Base-by-base conservation (phyloP, 2,888 invertebrate species). In the Apotomis capreana region DNA sequence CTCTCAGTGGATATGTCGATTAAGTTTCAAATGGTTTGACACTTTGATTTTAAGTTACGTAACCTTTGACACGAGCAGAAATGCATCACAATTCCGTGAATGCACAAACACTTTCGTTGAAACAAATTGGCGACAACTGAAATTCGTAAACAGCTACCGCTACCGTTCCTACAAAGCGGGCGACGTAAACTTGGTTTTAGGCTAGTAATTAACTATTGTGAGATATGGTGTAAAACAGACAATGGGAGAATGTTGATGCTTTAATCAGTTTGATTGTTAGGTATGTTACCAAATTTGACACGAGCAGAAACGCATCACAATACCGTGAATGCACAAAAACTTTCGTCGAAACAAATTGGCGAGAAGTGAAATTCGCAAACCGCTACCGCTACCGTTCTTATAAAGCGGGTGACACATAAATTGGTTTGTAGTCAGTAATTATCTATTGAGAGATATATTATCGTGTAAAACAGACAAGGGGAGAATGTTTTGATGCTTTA, bases 171-270 rank as follows among this genome's bases (percentile, higher is more conserved):
- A 49, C 64, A 49, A 15, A 37, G 59, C 51, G 52, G 5, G 70
- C 68, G 60, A 69, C 78, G 76, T 73, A 76, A 81, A 80, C 81
- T 83, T 80, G 80, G 83, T 80, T 79, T 9, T 46, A 46, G 46
- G 9, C 2, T 2, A 46, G 6, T 46, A 3, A 44, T 46, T 9
- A 46, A 1, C 5, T 8, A 46, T 9, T 8, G 0, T 3, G 4
- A 46, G 9, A 9, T 3, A 4, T 6, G 40, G 9, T 9, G 6
- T 46, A 46, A 9, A 46, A 9, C 4, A 46, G 9, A 9, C 6
- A 6, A 40, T 0, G 40, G 40, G 4, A 6, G 0, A 6, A 40
- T 6, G 6, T 40, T 40, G 40, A 6, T 3, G 4, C 40, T 40
- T 40, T 6, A 40, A 5, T 1, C 2, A 40, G 6, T 15, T 15